Conservation (phyloP, 2,113 vertebrate genomes). For the Carassius gibelio region DNA sequence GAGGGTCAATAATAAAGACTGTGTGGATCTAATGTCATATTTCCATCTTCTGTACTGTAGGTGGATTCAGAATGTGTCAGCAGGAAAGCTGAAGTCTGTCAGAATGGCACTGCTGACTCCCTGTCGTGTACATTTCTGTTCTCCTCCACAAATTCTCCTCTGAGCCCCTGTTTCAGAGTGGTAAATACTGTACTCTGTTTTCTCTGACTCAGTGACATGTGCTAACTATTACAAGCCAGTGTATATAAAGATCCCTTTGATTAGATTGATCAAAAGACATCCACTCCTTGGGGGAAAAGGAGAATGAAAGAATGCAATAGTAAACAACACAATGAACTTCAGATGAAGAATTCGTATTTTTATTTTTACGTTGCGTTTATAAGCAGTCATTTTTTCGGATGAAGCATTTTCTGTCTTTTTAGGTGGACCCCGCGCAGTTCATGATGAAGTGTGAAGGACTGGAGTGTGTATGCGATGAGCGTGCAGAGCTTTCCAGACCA, state of each 20-base stretch:
- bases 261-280: slow-evolving; percentile 33
- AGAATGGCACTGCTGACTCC: slow-evolving; percentile 43
- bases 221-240: slow-evolving; percentile 22
- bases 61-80: slow-evolving; percentile 66
- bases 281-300: not conserved
- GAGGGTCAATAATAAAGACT: not conserved
- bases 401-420: not conserved
- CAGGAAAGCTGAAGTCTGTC: slow-evolving; percentile 43
- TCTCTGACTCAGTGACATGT: not conserved
- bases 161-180: slow-evolving; percentile 83
- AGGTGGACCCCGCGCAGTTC: slow-evolving; percentile 82
- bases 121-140: slow-evolving; percentile 76
- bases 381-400: not conserved
- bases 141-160: slow-evolving; percentile 74
- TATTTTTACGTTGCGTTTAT: not conserved
- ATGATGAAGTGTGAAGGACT: slow-evolving; percentile 71
- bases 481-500: slow-evolving; percentile 26
- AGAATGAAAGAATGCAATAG: not conserved
- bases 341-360: slow-evolving; percentile 17
- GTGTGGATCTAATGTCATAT: not conserved
- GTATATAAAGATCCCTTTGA: slow-evolving; percentile 21
- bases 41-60: slow-evolving; percentile 61
- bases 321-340: slow-evolving; percentile 28
- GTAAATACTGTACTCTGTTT: slow-evolving; percentile 68
- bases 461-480: slow-evolving; percentile 51